phyloP scores from a whole-genome alignment of 1,140 invertebrate species.

The Atta texana region DNA sequence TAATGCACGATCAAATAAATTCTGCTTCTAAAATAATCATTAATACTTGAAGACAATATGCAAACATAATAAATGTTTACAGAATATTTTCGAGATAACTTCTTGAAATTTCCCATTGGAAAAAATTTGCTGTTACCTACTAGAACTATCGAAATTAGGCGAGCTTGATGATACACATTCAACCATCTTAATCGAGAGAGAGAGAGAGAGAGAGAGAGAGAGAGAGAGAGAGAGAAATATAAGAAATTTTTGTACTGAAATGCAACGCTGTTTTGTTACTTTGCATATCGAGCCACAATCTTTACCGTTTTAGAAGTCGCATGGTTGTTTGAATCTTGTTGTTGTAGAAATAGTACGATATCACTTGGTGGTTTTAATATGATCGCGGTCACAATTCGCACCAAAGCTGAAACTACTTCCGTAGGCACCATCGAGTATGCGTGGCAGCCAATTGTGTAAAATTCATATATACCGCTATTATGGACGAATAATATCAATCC shows the following conservation, averaged over 20 bases:
- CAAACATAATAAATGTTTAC: neutral
- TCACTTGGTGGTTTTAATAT: constrained; percentile 61
- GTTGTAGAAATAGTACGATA: constrained; percentile 14
- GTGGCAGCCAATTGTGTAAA: constrained; percentile 59
- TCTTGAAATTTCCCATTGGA: neutral
- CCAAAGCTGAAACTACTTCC: constrained; percentile 65
- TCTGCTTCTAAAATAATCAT: neutral
- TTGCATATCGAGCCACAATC: constrained; percentile 5
- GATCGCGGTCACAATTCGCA: constrained; percentile 56
- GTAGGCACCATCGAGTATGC: constrained; percentile 45
- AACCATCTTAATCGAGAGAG: neutral
- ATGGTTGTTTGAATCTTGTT: neutral
- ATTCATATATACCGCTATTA: constrained; percentile 56
- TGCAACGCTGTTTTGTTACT: neutral
- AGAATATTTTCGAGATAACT: neutral
- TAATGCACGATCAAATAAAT: neutral
- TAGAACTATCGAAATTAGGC: neutral
- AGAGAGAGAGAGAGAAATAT: neutral
- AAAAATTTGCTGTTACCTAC: neutral
- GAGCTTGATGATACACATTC: neutral
- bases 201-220: neutral
- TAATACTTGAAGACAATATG: neutral
- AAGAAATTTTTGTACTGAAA: neutral
- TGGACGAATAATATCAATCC: constrained; percentile 58
- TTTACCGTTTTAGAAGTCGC: neutral